These are phyloP conservation scores for Tridacna gigas DNA, from an alignment of 2,888 invertebrate genomes.

Conservation along the genomic window DNA sequence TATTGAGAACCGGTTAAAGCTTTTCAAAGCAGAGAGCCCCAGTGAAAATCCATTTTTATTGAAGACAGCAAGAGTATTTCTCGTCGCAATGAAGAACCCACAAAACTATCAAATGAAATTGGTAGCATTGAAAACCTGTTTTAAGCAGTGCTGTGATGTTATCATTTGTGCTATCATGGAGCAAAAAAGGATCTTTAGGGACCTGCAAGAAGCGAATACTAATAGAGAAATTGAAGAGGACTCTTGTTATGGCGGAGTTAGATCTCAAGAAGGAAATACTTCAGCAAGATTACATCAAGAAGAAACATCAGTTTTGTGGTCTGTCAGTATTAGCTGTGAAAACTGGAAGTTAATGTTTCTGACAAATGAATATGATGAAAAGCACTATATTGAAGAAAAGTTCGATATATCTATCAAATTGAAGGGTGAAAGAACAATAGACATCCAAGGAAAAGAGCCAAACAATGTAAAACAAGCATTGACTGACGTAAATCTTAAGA, in stretches of 20 bases:
- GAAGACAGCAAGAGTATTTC: neutral
- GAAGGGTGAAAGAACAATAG: neutral
- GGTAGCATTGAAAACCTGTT: neutral
- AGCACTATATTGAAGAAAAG: neutral
- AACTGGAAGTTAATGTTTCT: neutral
- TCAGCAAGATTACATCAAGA: neutral
- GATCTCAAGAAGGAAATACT: too few species aligned
- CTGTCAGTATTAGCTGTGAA: neutral
- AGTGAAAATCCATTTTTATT: neutral
- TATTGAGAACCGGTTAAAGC: neutral
- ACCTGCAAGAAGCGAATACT: neutral
- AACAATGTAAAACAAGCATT: neutral
- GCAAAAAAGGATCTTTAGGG: neutral
- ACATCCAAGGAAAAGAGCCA: neutral
- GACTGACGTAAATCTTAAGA: neutral
- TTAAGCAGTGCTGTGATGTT: neutral
- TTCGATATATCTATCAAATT: neutral
- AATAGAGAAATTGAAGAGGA: neutral
- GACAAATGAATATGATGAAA: neutral
- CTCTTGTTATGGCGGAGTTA: neutral
- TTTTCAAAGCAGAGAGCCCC: neutral
- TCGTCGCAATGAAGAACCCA: neutral
- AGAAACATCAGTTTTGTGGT: neutral
- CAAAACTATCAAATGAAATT: neutral
- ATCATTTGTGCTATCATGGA: neutral